Evolutionary conservation across 1,140 invertebrate species (phyloP).

Genomic region (Ladona fulva): DNA sequence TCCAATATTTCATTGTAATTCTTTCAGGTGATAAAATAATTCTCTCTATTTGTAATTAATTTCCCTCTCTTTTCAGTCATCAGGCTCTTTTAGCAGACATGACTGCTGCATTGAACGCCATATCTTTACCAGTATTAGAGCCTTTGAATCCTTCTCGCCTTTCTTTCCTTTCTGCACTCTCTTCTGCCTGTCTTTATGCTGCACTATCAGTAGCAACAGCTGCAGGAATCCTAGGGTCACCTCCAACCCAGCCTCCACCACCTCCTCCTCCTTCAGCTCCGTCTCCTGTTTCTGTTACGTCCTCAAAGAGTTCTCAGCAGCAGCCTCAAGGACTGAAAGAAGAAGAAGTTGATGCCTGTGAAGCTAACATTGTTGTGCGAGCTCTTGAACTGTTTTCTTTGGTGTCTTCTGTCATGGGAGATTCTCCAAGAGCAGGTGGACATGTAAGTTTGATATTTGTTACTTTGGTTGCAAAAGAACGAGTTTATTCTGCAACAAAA

Average conservation of each 20-base stretch:
- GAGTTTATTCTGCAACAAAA: too few species aligned
- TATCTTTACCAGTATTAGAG: constrained; percentile 77
- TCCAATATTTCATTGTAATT: background rate
- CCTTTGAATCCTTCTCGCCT: constrained; percentile 72
- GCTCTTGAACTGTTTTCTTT: constrained; percentile 72
- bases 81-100: constrained; percentile 73
- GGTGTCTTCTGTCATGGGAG: constrained; percentile 66
- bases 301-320: constrained; percentile 1
- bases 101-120: constrained; percentile 67
- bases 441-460: constrained; percentile 51
- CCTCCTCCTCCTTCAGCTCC: constrained; percentile 29
- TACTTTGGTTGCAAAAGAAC: too few species aligned
- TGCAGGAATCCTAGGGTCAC: background rate
- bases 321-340: constrained; percentile 22
- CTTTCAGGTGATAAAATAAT: too few species aligned
- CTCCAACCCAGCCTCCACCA: constrained; percentile 28
- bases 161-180: constrained; percentile 64
- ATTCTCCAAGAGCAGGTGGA: constrained; percentile 76
- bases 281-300: constrained; percentile 18
- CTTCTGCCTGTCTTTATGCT: constrained; percentile 69
- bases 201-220: constrained; percentile 40
- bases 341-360: constrained; percentile 59
- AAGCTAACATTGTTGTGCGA: constrained; percentile 59
- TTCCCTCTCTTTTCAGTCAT: constrained; percentile 44
- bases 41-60: constrained; percentile 20